Evolutionary conservation across 2,797 vertebrate genomes (phyloP).

Genomic region (Thalassophryne amazonica): DNA sequence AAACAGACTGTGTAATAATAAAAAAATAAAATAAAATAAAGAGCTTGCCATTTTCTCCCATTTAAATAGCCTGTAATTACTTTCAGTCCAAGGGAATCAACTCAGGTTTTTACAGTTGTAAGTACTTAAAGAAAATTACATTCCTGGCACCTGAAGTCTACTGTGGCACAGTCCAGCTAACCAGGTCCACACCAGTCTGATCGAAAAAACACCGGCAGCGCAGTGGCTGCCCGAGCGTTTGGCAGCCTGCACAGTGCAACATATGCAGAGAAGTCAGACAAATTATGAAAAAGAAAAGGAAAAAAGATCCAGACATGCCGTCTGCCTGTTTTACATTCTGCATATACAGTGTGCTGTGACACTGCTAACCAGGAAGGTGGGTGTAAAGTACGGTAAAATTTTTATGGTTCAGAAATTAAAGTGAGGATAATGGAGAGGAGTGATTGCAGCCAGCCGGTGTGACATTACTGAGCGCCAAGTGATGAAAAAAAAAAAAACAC

Average conservation of each 20-base stretch:
- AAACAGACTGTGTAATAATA: too few relatives aligned
- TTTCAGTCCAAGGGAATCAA: constrained; percentile 63
- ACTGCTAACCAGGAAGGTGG: constrained; percentile 24
- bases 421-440: constrained; percentile 22
- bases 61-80: constrained; percentile 63
- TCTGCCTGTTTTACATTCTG: constrained; percentile 63
- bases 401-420: constrained; percentile 43
- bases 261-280: constrained; percentile 47
- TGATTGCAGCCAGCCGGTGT: constrained; percentile 19
- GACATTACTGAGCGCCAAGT: constrained; percentile 2
- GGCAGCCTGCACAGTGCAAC: constrained; percentile 49
- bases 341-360: constrained; percentile 48
- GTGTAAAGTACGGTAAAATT: constrained; percentile 30
- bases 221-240: constrained; percentile 56
- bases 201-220: constrained; percentile 63
- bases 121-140: constrained; percentile 72
- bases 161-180: constrained; percentile 49
- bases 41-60: constrained; percentile 38
- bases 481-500: constrained; percentile 18
- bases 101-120: constrained; percentile 74
- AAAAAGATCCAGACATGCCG: constrained; percentile 50
- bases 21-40: too few relatives aligned
- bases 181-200: constrained; percentile 60
- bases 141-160: constrained; percentile 68
- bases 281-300: constrained; percentile 34